Base-by-base conservation (phyloP, 37 sponge, comb jelly and placozoan genomes). In the Aplysina aerophoba region DNA sequence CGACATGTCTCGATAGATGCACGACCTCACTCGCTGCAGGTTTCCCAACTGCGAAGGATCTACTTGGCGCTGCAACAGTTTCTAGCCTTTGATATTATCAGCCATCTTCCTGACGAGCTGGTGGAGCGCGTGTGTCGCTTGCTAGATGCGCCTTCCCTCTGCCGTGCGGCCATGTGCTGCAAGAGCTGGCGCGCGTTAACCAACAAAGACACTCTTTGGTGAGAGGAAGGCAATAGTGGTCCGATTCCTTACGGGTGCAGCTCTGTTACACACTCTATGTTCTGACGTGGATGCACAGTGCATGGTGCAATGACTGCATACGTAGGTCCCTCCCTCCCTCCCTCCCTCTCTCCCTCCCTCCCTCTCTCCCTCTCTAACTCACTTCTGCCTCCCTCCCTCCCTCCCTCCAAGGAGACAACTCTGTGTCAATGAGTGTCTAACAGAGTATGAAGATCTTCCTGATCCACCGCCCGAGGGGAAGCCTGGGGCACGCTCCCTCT, bases 201-300 rank as follows among this genome's bases (percentile, higher is more conserved):
- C 67, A 87, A 95, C 75, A 80, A 71, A 0, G 81, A 95, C 65
- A 25, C 37, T 22, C 53, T 95, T 22, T 95, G 95, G 95, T 94
- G 63, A 78, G 73, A 31, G 27, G 22, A 17, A 0, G 2, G 55
- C n/a, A n/a, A n/a, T n/a, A n/a, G n/a, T n/a, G n/a, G n/a, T n/a
- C n/a, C n/a, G n/a, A n/a, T n/a, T n/a, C n/a, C n/a, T n/a, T n/a
- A n/a, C n/a, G n/a, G n/a, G n/a, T n/a, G n/a, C n/a, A n/a, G n/a
- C n/a, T n/a, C n/a, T n/a, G n/a, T n/a, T n/a, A n/a, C n/a, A n/a
- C n/a, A n/a, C n/a, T n/a, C n/a, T n/a, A n/a, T n/a, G n/a, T n/a
- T n/a, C n/a, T n/a, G n/a, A n/a, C n/a, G n/a, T n/a, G n/a, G n/a
- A n/a, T n/a, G n/a, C n/a, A n/a, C n/a, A n/a, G n/a, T n/a, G n/a